A percentile compares a stretch with the other conserved stretches of the same genome.
phyloP scores from a whole-genome alignment of 1,140 invertebrate species.

The Streblospio benedicti region DNA sequence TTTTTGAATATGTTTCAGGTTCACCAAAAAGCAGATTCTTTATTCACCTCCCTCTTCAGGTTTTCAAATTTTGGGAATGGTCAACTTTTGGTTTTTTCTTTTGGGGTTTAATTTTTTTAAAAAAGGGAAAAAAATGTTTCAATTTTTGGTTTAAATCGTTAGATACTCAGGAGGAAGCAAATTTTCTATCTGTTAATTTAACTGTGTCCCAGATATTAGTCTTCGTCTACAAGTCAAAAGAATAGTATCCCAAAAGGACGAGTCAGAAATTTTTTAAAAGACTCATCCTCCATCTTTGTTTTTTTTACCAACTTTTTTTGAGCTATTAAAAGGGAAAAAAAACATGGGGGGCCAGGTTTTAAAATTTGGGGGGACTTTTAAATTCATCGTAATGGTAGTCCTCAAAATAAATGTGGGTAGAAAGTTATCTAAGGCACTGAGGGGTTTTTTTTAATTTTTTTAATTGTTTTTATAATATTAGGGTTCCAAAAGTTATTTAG shows the following conservation, averaged over 20 bases:
- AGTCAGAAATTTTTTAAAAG: background rate
- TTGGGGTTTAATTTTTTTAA: slow-evolving; percentile 47
- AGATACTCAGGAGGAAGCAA: background rate
- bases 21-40: slow-evolving; percentile 81
- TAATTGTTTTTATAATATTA: too few relatives aligned
- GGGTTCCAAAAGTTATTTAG: too few relatives aligned
- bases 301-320: too few relatives aligned
- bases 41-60: slow-evolving; percentile 89
- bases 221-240: background rate
- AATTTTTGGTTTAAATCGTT: background rate
- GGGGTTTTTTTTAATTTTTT: too few relatives aligned
- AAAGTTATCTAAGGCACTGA: too few relatives aligned
- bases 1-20: slow-evolving; percentile 56
- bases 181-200: background rate
- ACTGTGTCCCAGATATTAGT: background rate
- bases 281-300: background rate
- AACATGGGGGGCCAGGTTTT: too few relatives aligned
- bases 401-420: too few relatives aligned
- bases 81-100: slow-evolving; percentile 91
- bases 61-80: slow-evolving; percentile 88
- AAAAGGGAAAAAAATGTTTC: background rate
- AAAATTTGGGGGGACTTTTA: too few relatives aligned
- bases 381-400: too few relatives aligned
- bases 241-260: background rate
- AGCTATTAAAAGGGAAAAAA: too few relatives aligned